Base-by-base conservation (phyloP, 2,888 invertebrate genomes). In the Hybos culiciformis region DNA sequence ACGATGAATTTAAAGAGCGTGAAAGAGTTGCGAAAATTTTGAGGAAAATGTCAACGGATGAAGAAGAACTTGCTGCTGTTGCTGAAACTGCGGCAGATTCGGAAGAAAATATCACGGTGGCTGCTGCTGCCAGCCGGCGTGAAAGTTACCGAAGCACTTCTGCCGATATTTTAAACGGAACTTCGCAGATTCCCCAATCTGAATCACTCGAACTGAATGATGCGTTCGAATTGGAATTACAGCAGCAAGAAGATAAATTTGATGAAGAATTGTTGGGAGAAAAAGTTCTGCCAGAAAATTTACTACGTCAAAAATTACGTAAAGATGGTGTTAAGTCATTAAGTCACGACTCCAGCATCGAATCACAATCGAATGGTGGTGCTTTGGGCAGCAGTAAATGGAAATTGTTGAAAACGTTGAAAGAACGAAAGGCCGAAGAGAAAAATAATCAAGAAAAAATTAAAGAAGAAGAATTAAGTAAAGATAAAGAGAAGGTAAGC, bases 381-480 rank as follows among this genome's bases (percentile, higher is more conserved):
- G 76, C 75, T 11, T 72, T 80, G 41, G 81, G 85, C 8, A 87
- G 87, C 58, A 88, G 88, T 58, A 88, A 88, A 62, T 91, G 91
- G 91, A 90, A 90, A 62, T 71, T 91, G 36, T 66, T 91, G 3
- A 91, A 90, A 66, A 88, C 90, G 2, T 65, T 91, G 21, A 90
- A 90, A 60, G 90, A 91, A 56, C 74, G 83, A 47, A 90, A 91
- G 68, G 85, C 88, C 4, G 90, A 90, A 63, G 88, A 90, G 56
- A 84, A 80, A 61, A 74, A 72, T 55, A 79, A 79, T 55, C 75
- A 77, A 47, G 81, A 78, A 45, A 77, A 80, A 49, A 73, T 74
- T 40, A 75, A 71, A 42, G 77, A 76, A 46, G 75, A 77, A 39
- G 74, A 75, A 70, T 70, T 57, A 34, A 68, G 71, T 7, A 74